Conservation (phyloP, 2,797 vertebrate genomes). For the Distichodus sexfasciatus region DNA sequence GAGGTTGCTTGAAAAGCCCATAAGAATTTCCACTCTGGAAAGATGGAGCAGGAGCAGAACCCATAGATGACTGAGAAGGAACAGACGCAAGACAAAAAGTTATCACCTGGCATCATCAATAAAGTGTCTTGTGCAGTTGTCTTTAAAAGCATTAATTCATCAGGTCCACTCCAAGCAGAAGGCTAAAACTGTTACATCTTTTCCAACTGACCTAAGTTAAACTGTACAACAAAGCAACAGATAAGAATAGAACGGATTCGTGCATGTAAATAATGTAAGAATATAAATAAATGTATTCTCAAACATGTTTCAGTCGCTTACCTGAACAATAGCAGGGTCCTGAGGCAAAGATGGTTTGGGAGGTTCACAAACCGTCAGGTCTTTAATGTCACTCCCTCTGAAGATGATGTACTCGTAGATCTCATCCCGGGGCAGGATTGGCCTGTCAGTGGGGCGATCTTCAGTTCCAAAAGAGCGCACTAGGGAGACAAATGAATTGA, state of each 20-base stretch:
- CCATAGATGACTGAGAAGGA: slow-evolving; percentile 84
- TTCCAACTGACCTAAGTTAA: too few relatives aligned
- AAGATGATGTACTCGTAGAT: slow-evolving; percentile 99
- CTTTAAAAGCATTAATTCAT: too few relatives aligned
- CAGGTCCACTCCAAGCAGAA: not conserved
- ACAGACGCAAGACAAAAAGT: too few relatives aligned
- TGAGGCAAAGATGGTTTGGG: slow-evolving; percentile 94
- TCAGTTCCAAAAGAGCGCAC: slow-evolving; percentile 98
- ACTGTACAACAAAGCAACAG: not conserved
- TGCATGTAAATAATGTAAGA: too few relatives aligned
- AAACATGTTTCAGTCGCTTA: slow-evolving; percentile 54
- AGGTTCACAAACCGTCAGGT: slow-evolving; percentile 96
- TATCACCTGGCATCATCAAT: too few relatives aligned
- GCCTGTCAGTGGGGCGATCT: slow-evolving; percentile 92
- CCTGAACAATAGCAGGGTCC: slow-evolving; percentile 98
- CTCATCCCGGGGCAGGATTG: slow-evolving; percentile 94
- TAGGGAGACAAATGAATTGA: slow-evolving; percentile 54
- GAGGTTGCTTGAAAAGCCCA: slow-evolving; percentile 85
- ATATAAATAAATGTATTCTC: too few relatives aligned
- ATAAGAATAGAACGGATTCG: too few relatives aligned
- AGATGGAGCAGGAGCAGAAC: slow-evolving; percentile 77
- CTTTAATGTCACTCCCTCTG: slow-evolving; percentile 96
- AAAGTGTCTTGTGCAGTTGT: too few relatives aligned
- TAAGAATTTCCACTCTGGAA: slow-evolving; percentile 89
- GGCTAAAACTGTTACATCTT: too few relatives aligned